phyloP scores from a whole-genome alignment of 2,888 invertebrate genomes.

The Stenodera caucasica region DNA sequence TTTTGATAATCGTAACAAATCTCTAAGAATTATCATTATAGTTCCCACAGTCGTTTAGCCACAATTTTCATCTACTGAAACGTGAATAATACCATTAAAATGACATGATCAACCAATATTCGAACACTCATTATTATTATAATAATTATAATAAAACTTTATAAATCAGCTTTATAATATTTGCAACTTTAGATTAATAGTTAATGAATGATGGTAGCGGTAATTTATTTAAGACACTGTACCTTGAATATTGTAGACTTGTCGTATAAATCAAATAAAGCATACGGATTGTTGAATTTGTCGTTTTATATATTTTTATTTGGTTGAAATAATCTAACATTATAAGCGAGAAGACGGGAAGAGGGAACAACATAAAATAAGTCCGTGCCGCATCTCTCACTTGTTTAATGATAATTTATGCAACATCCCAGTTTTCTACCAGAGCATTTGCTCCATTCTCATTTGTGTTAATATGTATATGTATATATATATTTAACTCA shows the following conservation, averaged over 20 bases:
- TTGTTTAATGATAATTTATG: slow-evolving; percentile 31
- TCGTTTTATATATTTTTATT: not conserved
- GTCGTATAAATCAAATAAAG: slow-evolving; percentile 34
- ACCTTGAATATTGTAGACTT: slow-evolving; percentile 29
- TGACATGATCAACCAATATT: too few relatives aligned
- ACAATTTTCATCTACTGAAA: not conserved
- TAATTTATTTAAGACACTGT: slow-evolving; percentile 32
- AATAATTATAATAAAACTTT: slow-evolving; percentile 10
- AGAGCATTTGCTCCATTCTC: slow-evolving; percentile 26
- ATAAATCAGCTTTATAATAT: slow-evolving; percentile 28
- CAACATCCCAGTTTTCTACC: slow-evolving; percentile 28
- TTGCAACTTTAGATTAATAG: slow-evolving; percentile 30
- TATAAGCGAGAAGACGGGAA: slow-evolving; percentile 10
- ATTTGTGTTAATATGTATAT: not conserved
- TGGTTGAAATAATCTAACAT: slow-evolving; percentile 34
- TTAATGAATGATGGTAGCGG: slow-evolving; percentile 31
- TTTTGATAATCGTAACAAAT: slow-evolving; percentile 5
- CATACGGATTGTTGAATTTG: slow-evolving; percentile 32
- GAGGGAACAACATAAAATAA: slow-evolving; percentile 25
- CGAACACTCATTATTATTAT: slow-evolving; percentile 20
- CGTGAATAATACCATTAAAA: too few relatives aligned
- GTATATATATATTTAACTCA: not conserved
- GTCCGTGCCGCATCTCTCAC: slow-evolving; percentile 29
- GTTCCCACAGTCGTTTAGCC: slow-evolving; percentile 4
- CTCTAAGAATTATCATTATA: not conserved